A percentile compares a stretch with the other conserved stretches of the same genome.
These are phyloP conservation scores for Anthopleura sola DNA, from an alignment of 64 coral and sea anemone genomes.

Conservation along the genomic window DNA sequence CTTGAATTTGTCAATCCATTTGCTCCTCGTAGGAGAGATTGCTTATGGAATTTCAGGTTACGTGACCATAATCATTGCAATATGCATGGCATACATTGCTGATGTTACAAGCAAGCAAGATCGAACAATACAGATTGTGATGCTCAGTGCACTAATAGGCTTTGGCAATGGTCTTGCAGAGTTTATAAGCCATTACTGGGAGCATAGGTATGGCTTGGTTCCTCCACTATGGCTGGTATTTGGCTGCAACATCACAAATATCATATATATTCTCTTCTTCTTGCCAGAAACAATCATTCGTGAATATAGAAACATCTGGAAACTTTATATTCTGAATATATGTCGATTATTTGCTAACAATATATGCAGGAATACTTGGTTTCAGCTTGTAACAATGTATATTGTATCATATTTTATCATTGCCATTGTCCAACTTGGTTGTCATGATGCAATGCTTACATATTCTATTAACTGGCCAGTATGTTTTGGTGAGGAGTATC, in stretches of 20 bases:
- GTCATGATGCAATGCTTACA: background rate
- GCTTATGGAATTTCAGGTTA: background rate
- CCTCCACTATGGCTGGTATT: conserved; percentile 22
- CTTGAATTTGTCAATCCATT: conserved; percentile 1
- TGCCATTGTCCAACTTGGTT: background rate
- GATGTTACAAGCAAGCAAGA: conserved; percentile 23
- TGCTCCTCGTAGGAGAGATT: conserved; percentile 18
- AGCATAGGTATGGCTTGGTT: background rate
- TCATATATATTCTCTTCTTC: background rate
- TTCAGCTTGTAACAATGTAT: conserved; percentile 12
- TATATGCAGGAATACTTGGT: conserved; percentile 17
- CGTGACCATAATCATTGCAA: background rate
- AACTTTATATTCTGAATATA: background rate
- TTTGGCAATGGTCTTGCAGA: conserved; percentile 28
- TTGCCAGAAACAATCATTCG: background rate
- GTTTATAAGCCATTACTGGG: conserved; percentile 23
- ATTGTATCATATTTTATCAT: background rate
- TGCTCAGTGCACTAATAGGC: conserved; percentile 3
- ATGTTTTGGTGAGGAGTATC: conserved; percentile 6
- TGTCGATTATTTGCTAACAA: conserved; percentile 22
- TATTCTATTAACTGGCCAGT: conserved; percentile 25
- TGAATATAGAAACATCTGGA: background rate
- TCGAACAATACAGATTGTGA: conserved; percentile 17
- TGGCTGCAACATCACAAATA: background rate
- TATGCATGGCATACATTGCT: conserved; percentile 26